A percentile compares a stretch with the other conserved stretches of the same genome.
Conservation (phyloP, 2,797 vertebrate genomes). For the Helarctos malayanus region DNA sequence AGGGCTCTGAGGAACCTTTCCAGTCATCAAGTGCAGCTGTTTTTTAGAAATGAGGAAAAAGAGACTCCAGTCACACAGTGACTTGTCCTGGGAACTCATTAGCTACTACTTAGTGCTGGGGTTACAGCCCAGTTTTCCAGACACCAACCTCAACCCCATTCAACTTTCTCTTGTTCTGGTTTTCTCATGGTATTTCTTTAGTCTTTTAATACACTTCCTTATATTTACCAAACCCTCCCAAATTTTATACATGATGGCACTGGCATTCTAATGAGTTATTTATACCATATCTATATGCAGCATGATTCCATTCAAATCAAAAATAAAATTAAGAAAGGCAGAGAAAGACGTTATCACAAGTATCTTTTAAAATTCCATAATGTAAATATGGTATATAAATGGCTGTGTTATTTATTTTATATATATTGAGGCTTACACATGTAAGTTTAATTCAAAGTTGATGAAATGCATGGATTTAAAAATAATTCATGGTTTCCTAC, state of each 20-base stretch:
- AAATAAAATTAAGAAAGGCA: background rate
- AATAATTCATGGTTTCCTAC: conserved; percentile 84
- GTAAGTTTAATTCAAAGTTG: conserved; percentile 73
- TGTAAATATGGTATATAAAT: conserved; percentile 79
- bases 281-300: background rate
- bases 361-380: conserved; percentile 1
- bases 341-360: background rate
- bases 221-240: background rate
- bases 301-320: background rate
- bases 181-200: background rate
- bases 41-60: background rate
- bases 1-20: background rate
- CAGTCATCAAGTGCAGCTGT: background rate
- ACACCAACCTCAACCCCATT: background rate
- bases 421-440: conserved; percentile 78
- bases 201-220: background rate
- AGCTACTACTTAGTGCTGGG: background rate
- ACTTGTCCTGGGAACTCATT: background rate
- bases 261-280: no score
- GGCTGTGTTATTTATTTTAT: conserved; percentile 85
- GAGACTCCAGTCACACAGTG: background rate
- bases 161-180: background rate
- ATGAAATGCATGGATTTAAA: conserved; percentile 84
- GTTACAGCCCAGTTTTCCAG: background rate
- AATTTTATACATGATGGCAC: background rate